These are phyloP conservation scores for Tipula unca DNA, from an alignment of 2,888 invertebrate genomes.

Conservation along the genomic window DNA sequence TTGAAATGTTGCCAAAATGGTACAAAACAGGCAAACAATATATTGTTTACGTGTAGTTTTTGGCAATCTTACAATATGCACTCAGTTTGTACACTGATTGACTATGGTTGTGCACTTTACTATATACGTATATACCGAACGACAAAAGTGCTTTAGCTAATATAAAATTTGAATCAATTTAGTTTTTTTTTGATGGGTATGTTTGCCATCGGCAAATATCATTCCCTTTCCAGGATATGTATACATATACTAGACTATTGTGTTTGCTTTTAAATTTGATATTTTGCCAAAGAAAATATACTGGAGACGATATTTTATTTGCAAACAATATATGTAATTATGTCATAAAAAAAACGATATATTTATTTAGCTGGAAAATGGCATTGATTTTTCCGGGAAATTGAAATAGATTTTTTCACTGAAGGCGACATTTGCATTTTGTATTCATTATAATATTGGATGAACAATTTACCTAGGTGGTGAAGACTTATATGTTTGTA, in stretches of 20 bases:
- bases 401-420: not conserved
- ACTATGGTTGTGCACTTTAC: not conserved
- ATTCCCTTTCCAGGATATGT: not conserved
- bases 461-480: too few species aligned
- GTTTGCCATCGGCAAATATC: not conserved
- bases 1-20: too few species aligned
- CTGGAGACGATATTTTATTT: not conserved
- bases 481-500: too few species aligned
- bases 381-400: not conserved
- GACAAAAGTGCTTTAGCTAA: not conserved
- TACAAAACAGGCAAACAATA: too few species aligned
- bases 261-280: not conserved
- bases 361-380: not conserved
- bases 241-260: not conserved
- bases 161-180: not conserved
- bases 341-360: not conserved
- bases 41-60: too few species aligned
- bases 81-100: too few species aligned
- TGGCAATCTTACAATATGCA: too few species aligned
- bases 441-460: not conserved
- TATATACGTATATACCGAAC: too few species aligned
- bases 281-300: not conserved
- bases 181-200: not conserved
- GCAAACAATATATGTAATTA: not conserved
- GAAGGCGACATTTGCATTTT: not conserved